phyloP scores from a whole-genome alignment of 2,888 invertebrate species.

The Pristionchus mayeri region DNA sequence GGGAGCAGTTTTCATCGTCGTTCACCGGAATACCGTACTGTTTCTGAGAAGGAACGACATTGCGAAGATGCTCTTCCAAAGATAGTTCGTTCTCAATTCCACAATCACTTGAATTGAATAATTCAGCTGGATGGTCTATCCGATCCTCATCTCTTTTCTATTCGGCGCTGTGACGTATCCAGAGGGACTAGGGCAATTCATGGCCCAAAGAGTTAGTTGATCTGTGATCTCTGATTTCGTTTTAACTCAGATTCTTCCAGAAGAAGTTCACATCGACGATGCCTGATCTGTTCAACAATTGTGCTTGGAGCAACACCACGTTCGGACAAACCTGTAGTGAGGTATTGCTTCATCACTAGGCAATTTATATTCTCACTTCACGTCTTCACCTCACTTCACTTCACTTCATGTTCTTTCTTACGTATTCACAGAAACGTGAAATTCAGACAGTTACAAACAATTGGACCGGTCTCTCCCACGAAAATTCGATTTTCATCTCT shows the following conservation, averaged over 20 bases:
- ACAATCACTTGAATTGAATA: background rate
- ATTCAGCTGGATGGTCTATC: constrained; percentile 93
- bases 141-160: constrained; percentile 83
- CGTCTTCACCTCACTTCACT: too few relatives aligned
- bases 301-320: constrained; percentile 63
- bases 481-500: constrained; percentile 48
- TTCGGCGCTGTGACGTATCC: constrained; percentile 92
- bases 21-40: constrained; percentile 70
- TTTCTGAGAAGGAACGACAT: constrained; percentile 69
- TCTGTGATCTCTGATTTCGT: background rate
- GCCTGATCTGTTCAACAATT: constrained; percentile 69
- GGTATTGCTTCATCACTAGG: constrained; percentile 25
- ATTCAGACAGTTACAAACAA: constrained; percentile 29
- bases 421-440: background rate
- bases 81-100: constrained; percentile 60
- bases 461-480: constrained; percentile 52
- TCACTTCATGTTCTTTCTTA: too few relatives aligned
- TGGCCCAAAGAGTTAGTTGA: constrained; percentile 78
- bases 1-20: constrained; percentile 68
- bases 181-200: constrained; percentile 90
- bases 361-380: background rate
- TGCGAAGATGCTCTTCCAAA: constrained; percentile 72
- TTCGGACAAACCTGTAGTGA: background rate
- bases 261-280: constrained; percentile 65
- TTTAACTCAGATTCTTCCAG: constrained; percentile 53